These are phyloP conservation scores for Zaprionus nigranus DNA, from an alignment of 1,140 invertebrate genomes.

Conservation along the genomic window DNA sequence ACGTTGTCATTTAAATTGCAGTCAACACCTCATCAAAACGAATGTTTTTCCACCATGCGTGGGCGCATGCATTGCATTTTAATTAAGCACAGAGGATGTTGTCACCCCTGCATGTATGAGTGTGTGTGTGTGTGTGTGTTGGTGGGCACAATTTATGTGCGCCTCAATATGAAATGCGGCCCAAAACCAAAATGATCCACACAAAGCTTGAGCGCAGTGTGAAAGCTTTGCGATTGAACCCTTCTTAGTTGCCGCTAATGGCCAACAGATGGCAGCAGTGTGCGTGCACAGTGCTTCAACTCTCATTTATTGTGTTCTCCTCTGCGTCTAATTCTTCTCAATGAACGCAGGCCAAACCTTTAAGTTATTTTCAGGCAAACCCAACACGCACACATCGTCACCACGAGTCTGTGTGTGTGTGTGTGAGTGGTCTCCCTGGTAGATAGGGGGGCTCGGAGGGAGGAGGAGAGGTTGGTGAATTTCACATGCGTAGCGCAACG, in stretches of 20 bases:
- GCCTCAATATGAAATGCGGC: conserved; percentile 15
- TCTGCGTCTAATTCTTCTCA: conserved; percentile 42
- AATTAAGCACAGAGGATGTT: conserved; percentile 57
- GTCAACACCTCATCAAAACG: conserved; percentile 80
- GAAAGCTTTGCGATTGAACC: conserved; percentile 59
- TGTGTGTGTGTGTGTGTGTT: not conserved
- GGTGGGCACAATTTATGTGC: conserved; percentile 46
- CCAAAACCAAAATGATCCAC: conserved; percentile 48
- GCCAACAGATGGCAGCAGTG: conserved; percentile 68
- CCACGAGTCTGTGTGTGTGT: conserved; percentile 1
- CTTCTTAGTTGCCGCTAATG: conserved; percentile 55
- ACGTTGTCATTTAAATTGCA: conserved; percentile 75
- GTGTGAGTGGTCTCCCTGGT: not conserved
- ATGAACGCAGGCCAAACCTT: conserved; percentile 65
- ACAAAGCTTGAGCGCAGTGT: conserved; percentile 52
- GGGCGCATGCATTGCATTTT: conserved; percentile 55
- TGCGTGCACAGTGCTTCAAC: conserved; percentile 20
- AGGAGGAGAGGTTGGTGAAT: conserved; percentile 9
- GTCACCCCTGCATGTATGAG: not conserved
- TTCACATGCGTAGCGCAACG: conserved; percentile 48
- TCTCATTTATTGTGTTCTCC: conserved; percentile 22
- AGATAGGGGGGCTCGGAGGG: not conserved
- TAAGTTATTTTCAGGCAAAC: conserved; percentile 54
- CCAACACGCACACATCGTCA: conserved; percentile 32
- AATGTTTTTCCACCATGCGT: conserved; percentile 72